A percentile compares a stretch with the other conserved stretches of the same genome.
phyloP scores from a whole-genome alignment of 2,888 invertebrate genomes.

The Serripes groenlandicus region DNA sequence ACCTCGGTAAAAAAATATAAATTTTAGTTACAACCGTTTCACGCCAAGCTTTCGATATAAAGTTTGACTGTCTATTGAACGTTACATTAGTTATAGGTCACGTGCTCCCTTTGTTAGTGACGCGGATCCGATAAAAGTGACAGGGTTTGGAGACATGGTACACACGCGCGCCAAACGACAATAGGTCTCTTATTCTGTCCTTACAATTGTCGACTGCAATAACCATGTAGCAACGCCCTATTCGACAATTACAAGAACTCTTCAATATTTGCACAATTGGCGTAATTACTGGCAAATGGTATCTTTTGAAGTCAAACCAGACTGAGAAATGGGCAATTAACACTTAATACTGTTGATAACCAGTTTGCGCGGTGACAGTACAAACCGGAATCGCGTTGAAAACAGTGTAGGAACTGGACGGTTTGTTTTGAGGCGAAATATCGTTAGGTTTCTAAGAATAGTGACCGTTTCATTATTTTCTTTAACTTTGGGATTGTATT shows the following conservation, averaged over 20 bases:
- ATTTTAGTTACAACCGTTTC: no score
- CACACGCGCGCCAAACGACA: slow-evolving; percentile 20
- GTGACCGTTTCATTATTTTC: background rate
- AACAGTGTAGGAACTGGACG: background rate
- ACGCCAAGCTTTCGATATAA: no score
- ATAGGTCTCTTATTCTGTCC: slow-evolving; percentile 5
- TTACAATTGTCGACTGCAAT: slow-evolving; percentile 16
- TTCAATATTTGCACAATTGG: slow-evolving; percentile 21
- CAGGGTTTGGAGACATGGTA: background rate
- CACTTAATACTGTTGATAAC: background rate
- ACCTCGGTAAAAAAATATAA: no score
- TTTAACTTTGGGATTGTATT: no score
- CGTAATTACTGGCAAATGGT: slow-evolving; percentile 22
- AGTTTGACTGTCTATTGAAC: no score
- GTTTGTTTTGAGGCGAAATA: background rate
- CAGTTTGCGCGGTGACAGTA: background rate
- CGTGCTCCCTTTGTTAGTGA: no score
- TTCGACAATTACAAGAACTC: slow-evolving; percentile 17
- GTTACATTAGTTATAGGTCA: no score
- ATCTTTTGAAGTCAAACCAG: slow-evolving; percentile 17
- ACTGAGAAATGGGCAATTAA: slow-evolving; percentile 19
- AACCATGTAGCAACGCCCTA: slow-evolving; percentile 16
- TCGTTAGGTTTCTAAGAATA: background rate
- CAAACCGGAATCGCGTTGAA: background rate
- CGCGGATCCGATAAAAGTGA: slow-evolving; percentile 18